A percentile compares a stretch with the other conserved stretches of the same genome.
phyloP scores from a whole-genome alignment of 2,113 vertebrate genomes.

The Stegastes partitus region DNA sequence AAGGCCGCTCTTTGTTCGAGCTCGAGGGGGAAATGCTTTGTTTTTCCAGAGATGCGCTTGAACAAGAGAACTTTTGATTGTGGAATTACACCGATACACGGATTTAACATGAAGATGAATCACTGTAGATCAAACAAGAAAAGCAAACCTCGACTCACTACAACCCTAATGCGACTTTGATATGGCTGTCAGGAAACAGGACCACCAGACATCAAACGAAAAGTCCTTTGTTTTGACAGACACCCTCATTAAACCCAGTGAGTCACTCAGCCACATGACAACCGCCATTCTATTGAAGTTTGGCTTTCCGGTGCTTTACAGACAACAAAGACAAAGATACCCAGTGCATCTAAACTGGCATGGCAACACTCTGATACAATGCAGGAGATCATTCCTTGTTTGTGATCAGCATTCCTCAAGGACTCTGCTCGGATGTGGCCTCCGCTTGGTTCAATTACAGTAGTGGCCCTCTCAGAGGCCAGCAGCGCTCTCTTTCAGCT shows the following conservation, averaged over 20 bases:
- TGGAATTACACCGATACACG: not conserved
- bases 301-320: slow-evolving; percentile 23
- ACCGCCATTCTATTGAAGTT: slow-evolving; percentile 28
- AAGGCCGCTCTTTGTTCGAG: slow-evolving; percentile 2
- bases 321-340: slow-evolving; percentile 32
- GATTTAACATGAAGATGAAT: slow-evolving; percentile 28
- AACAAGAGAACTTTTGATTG: slow-evolving; percentile 10
- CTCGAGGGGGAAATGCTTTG: not conserved
- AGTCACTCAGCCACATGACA: slow-evolving; percentile 39
- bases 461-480: slow-evolving; percentile 3
- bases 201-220: slow-evolving; percentile 47
- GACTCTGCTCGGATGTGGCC: not conserved
- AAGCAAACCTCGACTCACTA: slow-evolving; percentile 13
- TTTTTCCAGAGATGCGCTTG: not conserved
- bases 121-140: not conserved
- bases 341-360: not conserved
- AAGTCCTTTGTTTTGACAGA: slow-evolving; percentile 53
- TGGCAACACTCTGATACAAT: slow-evolving; percentile 5
- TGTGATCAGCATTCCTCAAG: slow-evolving; percentile 16
- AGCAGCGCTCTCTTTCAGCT: slow-evolving; percentile 2
- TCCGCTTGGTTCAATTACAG: slow-evolving; percentile 31
- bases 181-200: slow-evolving; percentile 20
- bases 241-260: slow-evolving; percentile 49
- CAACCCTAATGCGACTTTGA: slow-evolving; percentile 39
- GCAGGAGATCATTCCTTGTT: slow-evolving; percentile 13